Evolutionary conservation across 1,140 invertebrate genomes (phyloP), one percentile per base, ranked within the genome.

Genomic region (Drosophila tsacasi): DNA sequence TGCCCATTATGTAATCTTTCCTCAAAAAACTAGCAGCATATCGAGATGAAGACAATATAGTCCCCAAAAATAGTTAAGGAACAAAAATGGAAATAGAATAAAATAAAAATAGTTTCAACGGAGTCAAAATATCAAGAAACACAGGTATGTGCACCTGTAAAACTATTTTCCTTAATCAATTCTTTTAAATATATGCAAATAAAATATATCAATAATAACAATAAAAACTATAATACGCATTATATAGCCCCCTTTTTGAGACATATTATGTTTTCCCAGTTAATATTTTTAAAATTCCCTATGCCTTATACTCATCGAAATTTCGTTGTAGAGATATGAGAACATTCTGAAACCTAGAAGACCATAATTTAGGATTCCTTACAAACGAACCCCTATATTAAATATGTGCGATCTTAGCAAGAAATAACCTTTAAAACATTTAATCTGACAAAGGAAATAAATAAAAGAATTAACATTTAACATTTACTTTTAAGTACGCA

Each of bases 391-490:
- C 55, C 60, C 37, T n/a, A 39, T 73, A 66, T 66, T 68, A 60
- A 66, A 64, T 73, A 72, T 73, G 74, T 68, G 64, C 54, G 37
- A 52, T 73, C 69, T 25, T 23, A 54, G 39, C 47, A n/a, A 25
- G 32, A 40, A 60, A 52, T 85, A 90, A 90, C 85, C 85, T 90
- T 90, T 90, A 82, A 91, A 85, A 86, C 79, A 82, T 90, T 90
- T 90, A 90, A 90, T 90, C 85, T 90, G 85, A 90, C 85, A 90
- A 90, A 79, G 79, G 86, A 90, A 90, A 90, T 90, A 90, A 90
- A 90, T 90, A 90, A 90, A 90, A 85, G 85, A 91, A 90, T 90
- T 90, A 85, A 90, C 85, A 90, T 90, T 90, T 90, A 85, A 90
- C 85, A 90, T 90, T 90, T 90, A 90, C 79, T 85, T 90, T 90